Evolutionary conservation across 2,797 vertebrate genomes (phyloP).

Genomic region (Chrysolophus pictus): DNA sequence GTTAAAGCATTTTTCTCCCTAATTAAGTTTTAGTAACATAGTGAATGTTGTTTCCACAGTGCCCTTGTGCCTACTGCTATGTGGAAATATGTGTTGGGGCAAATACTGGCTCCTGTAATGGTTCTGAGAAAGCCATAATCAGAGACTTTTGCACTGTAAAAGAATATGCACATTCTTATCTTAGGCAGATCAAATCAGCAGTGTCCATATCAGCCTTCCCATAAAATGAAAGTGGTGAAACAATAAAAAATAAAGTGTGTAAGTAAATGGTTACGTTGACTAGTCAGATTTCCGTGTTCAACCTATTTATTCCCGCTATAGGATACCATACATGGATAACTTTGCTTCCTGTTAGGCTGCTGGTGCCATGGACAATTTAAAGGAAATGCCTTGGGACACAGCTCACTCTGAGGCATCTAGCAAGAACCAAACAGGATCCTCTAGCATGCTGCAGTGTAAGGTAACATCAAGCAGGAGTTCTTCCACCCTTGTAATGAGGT

Average conservation of each 20-base stretch:
- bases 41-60: not conserved
- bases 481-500: not conserved
- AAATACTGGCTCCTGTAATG: not conserved
- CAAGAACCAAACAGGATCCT: not conserved
- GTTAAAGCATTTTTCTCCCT: not conserved
- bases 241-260: not conserved
- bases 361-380: not conserved
- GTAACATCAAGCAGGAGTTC: not conserved
- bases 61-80: not conserved
- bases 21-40: not conserved
- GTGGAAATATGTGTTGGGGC: not conserved
- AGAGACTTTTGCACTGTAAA: not conserved
- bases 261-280: not conserved
- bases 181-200: not conserved
- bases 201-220: not conserved
- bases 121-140: not conserved
- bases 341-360: not conserved
- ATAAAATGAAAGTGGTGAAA: not conserved
- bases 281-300: not conserved
- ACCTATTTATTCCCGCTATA: not conserved
- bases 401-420: not conserved
- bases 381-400: not conserved
- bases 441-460: accelerated
- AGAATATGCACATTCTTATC: not conserved
- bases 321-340: not conserved